Percentiles rank a stretch among this genome's conserved stretches.
Evolutionary conservation across 2,888 invertebrate species (phyloP).

Genomic region (Drosophila cognata): DNA sequence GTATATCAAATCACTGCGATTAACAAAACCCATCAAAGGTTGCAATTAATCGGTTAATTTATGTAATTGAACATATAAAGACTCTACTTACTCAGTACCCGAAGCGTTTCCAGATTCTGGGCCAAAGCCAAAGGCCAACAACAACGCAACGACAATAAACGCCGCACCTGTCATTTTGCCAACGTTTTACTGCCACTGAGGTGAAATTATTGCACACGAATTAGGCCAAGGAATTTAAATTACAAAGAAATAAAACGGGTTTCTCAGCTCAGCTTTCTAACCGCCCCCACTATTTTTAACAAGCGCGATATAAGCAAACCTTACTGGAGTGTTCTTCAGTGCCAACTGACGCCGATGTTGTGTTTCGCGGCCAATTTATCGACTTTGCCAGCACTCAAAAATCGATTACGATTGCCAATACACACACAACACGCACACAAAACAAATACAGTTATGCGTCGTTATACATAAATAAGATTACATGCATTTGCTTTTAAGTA

Average conservation of each 20-base stretch:
- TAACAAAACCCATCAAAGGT: not conserved
- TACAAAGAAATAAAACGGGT: constrained; percentile 51
- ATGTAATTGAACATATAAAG: not conserved
- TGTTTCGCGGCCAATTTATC: constrained; percentile 59
- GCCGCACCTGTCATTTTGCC: constrained; percentile 46
- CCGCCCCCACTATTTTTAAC: too few species aligned
- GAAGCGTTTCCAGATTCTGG: constrained; percentile 40
- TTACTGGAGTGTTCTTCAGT: constrained; percentile 22
- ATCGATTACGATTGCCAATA: constrained; percentile 55
- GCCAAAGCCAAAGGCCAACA: constrained; percentile 58
- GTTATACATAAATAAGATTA: constrained; percentile 56
- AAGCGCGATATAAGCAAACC: constrained; percentile 25
- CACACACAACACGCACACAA: constrained; percentile 3
- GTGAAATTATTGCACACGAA: constrained; percentile 4
- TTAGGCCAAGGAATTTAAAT: constrained; percentile 39
- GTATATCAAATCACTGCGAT: constrained; percentile 71
- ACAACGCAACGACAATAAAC: constrained; percentile 43
- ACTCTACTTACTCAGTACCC: constrained; percentile 52
- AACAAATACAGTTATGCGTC: constrained; percentile 18
- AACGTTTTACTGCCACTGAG: constrained; percentile 16
- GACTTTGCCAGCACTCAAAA: constrained; percentile 35
- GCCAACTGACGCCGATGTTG: constrained; percentile 50
- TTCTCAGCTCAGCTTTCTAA: constrained; percentile 23
- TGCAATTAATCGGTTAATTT: not conserved
- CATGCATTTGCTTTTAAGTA: constrained; percentile 56